These are phyloP conservation scores for Kobus ellipsiprymnus DNA, from an alignment of 2,113 vertebrate genomes.

Conservation along the genomic window DNA sequence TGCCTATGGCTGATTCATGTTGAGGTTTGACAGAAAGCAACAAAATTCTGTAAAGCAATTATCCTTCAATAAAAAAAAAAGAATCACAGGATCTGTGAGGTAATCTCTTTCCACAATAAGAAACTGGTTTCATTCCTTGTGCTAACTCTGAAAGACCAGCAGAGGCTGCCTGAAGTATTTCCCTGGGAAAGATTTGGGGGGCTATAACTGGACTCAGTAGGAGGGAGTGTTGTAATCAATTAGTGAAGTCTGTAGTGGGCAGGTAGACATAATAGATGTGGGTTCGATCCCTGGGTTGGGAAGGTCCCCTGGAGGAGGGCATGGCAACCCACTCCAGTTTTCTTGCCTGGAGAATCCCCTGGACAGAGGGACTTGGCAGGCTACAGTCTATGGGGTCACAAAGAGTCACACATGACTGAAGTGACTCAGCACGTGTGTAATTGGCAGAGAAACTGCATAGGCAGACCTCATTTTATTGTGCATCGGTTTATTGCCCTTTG, in stretches of 20 bases:
- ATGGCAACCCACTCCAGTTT: not conserved
- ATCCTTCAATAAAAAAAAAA: not conserved
- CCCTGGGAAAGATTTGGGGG: not conserved
- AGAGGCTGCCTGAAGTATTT: not conserved
- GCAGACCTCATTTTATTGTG: not conserved
- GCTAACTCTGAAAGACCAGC: not conserved
- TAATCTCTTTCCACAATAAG: not conserved
- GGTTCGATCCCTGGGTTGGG: not conserved
- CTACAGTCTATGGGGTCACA: not conserved
- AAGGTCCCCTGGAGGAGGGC: not conserved
- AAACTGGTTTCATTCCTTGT: not conserved
- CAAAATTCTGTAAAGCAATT: not conserved
- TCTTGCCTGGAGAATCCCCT: not conserved
- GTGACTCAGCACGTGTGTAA: not conserved
- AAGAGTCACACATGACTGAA: not conserved
- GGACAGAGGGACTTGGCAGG: not conserved
- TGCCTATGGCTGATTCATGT: not conserved
- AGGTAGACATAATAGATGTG: not conserved
- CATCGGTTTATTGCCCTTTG: not conserved
- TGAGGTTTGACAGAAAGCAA: not conserved
- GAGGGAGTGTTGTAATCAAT: slow-evolving; percentile 13
- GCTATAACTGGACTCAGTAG: not conserved
- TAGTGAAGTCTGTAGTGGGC: slow-evolving; percentile 15
- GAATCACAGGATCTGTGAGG: not conserved
- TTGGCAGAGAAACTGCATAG: not conserved